A percentile compares a stretch with the other conserved stretches of the same genome.
These are phyloP conservation scores for Girardia tigrina DNA, from an alignment of 2,888 invertebrate species.

Conservation along the genomic window DNA sequence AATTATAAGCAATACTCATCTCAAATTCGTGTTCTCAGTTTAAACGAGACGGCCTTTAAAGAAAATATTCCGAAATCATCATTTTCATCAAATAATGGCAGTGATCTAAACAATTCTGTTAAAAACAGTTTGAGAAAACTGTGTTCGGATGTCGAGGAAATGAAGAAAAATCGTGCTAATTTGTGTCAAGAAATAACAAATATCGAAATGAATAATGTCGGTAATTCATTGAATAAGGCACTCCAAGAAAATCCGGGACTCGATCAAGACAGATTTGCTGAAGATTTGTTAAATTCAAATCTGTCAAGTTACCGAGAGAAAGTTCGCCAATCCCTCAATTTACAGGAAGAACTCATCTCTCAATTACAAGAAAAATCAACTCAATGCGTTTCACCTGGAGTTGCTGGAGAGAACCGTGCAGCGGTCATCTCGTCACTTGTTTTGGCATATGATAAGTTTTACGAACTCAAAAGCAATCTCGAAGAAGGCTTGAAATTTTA, in stretches of 20 bases:
- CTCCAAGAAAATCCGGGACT: background rate
- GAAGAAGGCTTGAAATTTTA: constrained; percentile 77
- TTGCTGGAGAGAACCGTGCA: constrained; percentile 31
- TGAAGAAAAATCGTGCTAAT: background rate
- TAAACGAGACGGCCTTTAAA: background rate
- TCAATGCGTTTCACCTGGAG: background rate
- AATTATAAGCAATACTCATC: background rate
- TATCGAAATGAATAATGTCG: background rate
- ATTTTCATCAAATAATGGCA: background rate
- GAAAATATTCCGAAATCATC: background rate
- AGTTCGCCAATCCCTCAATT: background rate
- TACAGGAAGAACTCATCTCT: background rate
- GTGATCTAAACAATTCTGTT: background rate
- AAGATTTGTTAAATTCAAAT: background rate
- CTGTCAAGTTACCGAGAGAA: background rate
- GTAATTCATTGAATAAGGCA: background rate
- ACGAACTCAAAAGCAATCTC: constrained; percentile 74
- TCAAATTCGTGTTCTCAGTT: background rate
- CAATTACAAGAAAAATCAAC: constrained; percentile 21
- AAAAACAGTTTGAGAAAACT: background rate
- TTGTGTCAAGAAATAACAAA: background rate
- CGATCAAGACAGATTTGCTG: background rate
- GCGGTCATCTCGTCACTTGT: constrained; percentile 55
- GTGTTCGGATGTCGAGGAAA: background rate
- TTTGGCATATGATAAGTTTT: constrained; percentile 76